Evolutionary conservation across 2,113 vertebrate genomes (phyloP).

Genomic region (Ceyx melanurus): DNA sequence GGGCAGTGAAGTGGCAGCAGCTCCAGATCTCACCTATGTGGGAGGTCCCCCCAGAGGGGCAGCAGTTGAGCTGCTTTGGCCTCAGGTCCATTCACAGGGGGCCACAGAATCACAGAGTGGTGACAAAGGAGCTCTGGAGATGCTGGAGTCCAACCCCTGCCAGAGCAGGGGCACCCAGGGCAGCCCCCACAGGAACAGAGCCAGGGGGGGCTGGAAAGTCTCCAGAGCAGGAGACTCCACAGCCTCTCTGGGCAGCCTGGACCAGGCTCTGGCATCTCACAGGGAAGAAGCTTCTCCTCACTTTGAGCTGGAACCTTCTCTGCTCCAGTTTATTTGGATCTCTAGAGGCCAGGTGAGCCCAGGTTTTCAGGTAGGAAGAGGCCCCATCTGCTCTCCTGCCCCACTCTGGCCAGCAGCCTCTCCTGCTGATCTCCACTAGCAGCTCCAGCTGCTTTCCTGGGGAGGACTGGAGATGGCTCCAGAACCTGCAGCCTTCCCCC

Average conservation of each 20-base stretch:
- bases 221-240: too few relatives aligned
- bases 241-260: too few relatives aligned
- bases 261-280: too few relatives aligned
- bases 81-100: not conserved
- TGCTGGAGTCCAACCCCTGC: too few relatives aligned
- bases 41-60: accelerated
- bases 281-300: too few relatives aligned
- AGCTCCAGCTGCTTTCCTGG: not conserved
- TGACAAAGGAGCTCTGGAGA: too few relatives aligned
- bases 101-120: too few relatives aligned
- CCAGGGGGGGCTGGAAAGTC: too few relatives aligned
- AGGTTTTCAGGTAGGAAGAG: not conserved
- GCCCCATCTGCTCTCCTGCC: not conserved
- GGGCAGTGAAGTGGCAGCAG: accelerated
- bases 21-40: not conserved
- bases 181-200: too few relatives aligned
- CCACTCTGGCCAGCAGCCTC: not conserved
- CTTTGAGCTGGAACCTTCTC: too few relatives aligned
- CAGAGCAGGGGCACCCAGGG: too few relatives aligned
- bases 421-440: not conserved
- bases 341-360: not conserved
- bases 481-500: too few relatives aligned
- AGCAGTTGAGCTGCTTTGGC: not conserved
- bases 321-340: not conserved
- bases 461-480: accelerated